phyloP scores from a whole-genome alignment of 2,113 vertebrate species.

The Syngnathus typhle region DNA sequence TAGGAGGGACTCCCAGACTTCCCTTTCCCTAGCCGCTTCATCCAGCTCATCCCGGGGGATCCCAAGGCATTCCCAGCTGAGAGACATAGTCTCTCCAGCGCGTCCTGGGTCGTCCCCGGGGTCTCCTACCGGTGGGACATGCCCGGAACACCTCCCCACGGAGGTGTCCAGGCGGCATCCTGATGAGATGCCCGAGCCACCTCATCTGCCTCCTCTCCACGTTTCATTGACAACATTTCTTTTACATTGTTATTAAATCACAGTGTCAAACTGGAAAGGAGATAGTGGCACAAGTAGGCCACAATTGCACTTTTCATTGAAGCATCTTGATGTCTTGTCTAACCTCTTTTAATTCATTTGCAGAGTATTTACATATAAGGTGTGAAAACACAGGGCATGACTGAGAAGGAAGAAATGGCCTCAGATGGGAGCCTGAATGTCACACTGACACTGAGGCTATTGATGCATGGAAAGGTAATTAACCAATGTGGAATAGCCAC shows the following conservation, averaged over 20 bases:
- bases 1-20: no score
- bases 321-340: background rate
- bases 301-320: background rate
- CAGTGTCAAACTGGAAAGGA: slow-evolving; percentile 15
- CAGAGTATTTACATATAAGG: slow-evolving; percentile 68
- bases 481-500: slow-evolving; percentile 5
- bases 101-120: no score
- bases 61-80: no score
- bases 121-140: no score
- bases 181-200: no score
- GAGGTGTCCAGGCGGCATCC: no score
- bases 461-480: slow-evolving; percentile 91
- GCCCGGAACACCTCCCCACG: no score
- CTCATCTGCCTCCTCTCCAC: no score
- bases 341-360: slow-evolving; percentile 27
- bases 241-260: slow-evolving; percentile 6
- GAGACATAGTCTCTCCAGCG: no score
- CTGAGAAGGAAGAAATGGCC: slow-evolving; percentile 74
- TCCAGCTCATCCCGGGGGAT: no score
- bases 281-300: slow-evolving; percentile 9
- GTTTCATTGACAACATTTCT: background rate
- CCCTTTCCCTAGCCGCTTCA: no score
- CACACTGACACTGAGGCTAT: slow-evolving; percentile 82
- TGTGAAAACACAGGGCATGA: slow-evolving; percentile 60
- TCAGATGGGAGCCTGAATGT: slow-evolving; percentile 81